Conservation (phyloP, 2,113 vertebrate genomes). For the Hypocryptadius cinnamomeus region DNA sequence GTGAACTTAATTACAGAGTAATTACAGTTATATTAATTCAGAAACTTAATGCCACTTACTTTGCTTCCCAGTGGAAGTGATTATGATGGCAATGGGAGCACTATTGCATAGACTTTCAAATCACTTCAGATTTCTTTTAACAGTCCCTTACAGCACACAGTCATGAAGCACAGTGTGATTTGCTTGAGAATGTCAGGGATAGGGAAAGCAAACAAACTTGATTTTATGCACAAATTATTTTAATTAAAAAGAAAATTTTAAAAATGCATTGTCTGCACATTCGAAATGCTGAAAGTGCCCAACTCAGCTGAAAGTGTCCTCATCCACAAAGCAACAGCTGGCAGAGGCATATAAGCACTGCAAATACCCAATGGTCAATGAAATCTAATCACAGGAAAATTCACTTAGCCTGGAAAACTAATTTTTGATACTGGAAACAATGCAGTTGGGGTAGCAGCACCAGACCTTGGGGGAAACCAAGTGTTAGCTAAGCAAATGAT, state of each 20-base stretch:
- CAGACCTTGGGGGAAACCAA: not conserved
- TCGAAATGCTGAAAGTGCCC: not conserved
- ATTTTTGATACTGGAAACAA: not conserved
- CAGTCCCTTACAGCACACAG: accelerated
- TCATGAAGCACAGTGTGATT: not conserved
- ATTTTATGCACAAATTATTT: not conserved
- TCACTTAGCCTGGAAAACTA: not conserved
- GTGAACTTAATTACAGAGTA: not conserved
- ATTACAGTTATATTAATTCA: not conserved
- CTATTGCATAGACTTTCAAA: not conserved
- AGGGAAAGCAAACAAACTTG: not conserved
- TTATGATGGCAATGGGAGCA: not conserved
- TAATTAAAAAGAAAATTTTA: not conserved
- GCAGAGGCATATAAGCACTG: not conserved
- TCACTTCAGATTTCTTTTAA: not conserved
- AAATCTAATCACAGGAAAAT: not conserved
- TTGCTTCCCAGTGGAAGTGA: not conserved
- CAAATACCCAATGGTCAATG: not conserved
- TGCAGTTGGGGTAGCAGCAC: not conserved
- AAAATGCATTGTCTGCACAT: not conserved
- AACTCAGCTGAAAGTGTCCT: not conserved
- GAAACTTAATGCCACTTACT: not conserved
- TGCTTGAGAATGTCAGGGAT: not conserved
- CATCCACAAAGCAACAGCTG: not conserved
- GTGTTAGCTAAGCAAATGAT: not conserved